phyloP scores from a whole-genome alignment of 2,113 vertebrate species.

The Saccopteryx bilineata region DNA sequence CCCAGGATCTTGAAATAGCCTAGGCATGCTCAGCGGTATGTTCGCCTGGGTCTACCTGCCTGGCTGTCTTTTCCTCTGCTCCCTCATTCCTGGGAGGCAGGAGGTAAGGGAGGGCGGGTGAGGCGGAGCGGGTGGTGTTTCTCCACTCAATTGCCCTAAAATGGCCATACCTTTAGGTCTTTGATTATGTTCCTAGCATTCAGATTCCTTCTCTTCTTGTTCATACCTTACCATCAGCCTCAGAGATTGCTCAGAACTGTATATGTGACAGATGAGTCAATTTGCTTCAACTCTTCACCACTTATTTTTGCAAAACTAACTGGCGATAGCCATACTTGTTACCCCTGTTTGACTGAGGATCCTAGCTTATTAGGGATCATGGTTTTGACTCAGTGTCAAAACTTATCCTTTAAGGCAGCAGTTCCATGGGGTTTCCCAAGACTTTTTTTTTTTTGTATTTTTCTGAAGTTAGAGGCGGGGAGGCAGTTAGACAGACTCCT shows the following conservation, averaged over 20 bases:
- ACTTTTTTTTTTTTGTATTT: background rate
- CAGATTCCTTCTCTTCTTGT: background rate
- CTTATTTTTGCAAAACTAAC: slow-evolving; percentile 19
- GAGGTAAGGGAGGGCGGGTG: background rate
- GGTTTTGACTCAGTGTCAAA: slow-evolving; percentile 28
- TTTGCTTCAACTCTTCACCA: background rate
- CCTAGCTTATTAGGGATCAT: background rate
- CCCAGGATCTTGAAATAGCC: background rate
- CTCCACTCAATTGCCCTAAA: background rate
- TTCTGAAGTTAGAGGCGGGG: too few species aligned
- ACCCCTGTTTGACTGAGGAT: background rate
- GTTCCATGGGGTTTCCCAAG: background rate
- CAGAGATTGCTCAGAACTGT: background rate
- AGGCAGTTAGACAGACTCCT: too few species aligned
- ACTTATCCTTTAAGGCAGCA: slow-evolving; percentile 11
- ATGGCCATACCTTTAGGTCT: background rate
- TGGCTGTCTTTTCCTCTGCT: background rate
- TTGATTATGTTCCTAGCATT: background rate
- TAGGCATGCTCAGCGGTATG: background rate
- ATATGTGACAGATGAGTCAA: background rate
- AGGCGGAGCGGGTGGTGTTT: background rate
- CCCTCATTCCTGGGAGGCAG: background rate
- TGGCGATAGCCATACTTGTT: background rate
- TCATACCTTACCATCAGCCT: slow-evolving; percentile 2
- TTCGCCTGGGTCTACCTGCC: background rate